Evolutionary conservation across 1,140 invertebrate genomes (phyloP).

Genomic region (Diachasma alloeum): DNA sequence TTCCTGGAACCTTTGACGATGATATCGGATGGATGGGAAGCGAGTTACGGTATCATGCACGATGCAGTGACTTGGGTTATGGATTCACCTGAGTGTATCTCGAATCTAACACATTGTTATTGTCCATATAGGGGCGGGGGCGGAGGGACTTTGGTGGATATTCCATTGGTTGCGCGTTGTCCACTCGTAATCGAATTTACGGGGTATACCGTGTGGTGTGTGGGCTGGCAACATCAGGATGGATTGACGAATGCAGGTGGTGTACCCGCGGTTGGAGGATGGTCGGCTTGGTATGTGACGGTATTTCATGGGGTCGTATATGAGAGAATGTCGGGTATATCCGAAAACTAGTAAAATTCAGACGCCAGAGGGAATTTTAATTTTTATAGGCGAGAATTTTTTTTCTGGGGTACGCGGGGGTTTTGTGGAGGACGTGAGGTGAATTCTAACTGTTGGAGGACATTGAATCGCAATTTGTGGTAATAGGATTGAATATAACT

Average conservation of each 20-base stretch:
- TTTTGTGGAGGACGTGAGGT: neutral
- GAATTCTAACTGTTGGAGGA: neutral
- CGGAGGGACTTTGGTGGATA: neutral
- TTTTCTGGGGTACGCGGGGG: neutral
- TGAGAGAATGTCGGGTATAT: neutral
- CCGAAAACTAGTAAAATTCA: neutral
- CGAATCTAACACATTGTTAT: neutral
- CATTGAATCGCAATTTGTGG: neutral
- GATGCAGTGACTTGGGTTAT: neutral
- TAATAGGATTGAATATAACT: neutral
- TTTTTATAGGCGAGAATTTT: neutral
- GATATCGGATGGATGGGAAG: neutral
- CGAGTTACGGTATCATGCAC: neutral
- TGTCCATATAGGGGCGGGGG: neutral
- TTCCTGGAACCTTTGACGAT: neutral
- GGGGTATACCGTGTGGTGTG: neutral
- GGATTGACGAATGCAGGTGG: neutral
- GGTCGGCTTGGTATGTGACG: neutral
- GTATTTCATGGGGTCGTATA: neutral
- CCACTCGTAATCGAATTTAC: neutral
- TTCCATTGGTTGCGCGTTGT: neutral
- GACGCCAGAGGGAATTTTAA: neutral
- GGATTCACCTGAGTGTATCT: neutral
- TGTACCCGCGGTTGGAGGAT: neutral
- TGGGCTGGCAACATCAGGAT: neutral